Base-by-base conservation (phyloP, 2,797 vertebrate genomes). In the Myoxocephalus aenaeus region DNA sequence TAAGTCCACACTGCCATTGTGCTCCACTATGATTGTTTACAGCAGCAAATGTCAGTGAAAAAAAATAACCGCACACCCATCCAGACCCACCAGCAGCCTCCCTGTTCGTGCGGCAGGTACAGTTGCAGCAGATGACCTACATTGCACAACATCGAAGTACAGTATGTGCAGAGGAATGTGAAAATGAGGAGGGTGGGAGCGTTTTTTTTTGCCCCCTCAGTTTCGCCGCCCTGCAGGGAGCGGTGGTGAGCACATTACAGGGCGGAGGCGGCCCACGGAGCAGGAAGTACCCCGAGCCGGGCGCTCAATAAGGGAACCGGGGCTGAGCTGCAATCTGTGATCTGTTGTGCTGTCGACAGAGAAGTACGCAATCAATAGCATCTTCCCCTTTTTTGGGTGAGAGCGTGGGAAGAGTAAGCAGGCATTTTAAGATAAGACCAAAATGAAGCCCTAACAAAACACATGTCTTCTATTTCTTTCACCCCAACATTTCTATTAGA, bases 381-480 rank as follows among this genome's bases (percentile, higher is more conserved):
- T 67, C 85, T 89, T 91, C 89, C 79, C 17, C 66, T 77, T 89
- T 56, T 12, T 32, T 83, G 63, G 38, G 71, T 61, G 36, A 14
- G 1, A 38, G 20, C 7, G 51, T 6, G 22, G 14, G 27, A 2
- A 46, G n/a, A 72, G 27, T 32, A 58, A 70, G 40, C 38, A 10
- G 11, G 42, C 25, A 8, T 62, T 56, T 27, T 18, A 10, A 25
- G 40, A 66, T 29, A 8, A 7, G 32, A 32, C 32, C 32, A 32
- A 32, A 32, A 32, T 73, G 17, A 18, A 66, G 50, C 17, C 29
- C 18, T 27, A 25, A 10, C 18, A 50, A 9, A 9, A 20, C 18
- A 50, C 18, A n/a, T n/a, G 18, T 44, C n/a, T 50, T 20, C 48
- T 54, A 65, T 56, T 57, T 15, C 12, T 1, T 1, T 10, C 10